Evolutionary conservation across 1,140 invertebrate species (phyloP).

Genomic region (Euglossa dilemma): DNA sequence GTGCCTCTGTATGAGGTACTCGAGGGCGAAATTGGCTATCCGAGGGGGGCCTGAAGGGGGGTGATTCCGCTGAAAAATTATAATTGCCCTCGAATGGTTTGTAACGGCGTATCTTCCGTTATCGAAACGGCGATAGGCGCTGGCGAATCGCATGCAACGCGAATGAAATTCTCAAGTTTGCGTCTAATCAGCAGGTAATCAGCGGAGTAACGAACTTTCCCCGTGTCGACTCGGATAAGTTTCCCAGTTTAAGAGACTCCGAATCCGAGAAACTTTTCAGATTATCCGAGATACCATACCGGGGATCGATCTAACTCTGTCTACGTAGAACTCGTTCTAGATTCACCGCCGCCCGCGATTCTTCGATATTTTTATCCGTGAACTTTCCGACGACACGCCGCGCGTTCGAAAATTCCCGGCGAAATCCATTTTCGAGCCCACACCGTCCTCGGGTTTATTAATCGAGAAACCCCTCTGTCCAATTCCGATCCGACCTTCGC

Average conservation of each 20-base stretch:
- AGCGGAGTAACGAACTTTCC: slow-evolving; percentile 3
- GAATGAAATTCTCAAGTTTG: slow-evolving; percentile 21
- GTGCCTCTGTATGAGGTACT: background rate
- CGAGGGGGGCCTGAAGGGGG: no score
- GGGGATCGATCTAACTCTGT: slow-evolving; percentile 11
- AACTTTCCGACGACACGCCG: background rate
- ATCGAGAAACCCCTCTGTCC: no score
- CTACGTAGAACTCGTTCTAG: slow-evolving; percentile 14
- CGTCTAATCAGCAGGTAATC: slow-evolving; percentile 32
- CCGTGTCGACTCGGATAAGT: slow-evolving; percentile 15
- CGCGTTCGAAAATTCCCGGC: background rate
- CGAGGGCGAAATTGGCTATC: background rate
- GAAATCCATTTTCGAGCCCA: background rate
- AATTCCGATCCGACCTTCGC: no score
- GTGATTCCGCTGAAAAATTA: background rate
- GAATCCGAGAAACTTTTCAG: slow-evolving; percentile 25
- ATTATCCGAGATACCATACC: slow-evolving; percentile 20
- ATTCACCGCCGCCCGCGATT: background rate
- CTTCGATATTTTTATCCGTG: background rate
- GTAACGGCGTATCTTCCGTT: no score
- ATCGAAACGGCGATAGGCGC: background rate
- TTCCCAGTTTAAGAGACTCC: slow-evolving; percentile 21
- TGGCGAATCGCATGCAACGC: background rate
- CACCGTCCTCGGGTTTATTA: no score
- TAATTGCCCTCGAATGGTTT: background rate